A percentile compares a stretch with the other conserved stretches of the same genome.
phyloP scores from a whole-genome alignment of 2,113 vertebrate species.

The Entosphenus tridentatus region DNA sequence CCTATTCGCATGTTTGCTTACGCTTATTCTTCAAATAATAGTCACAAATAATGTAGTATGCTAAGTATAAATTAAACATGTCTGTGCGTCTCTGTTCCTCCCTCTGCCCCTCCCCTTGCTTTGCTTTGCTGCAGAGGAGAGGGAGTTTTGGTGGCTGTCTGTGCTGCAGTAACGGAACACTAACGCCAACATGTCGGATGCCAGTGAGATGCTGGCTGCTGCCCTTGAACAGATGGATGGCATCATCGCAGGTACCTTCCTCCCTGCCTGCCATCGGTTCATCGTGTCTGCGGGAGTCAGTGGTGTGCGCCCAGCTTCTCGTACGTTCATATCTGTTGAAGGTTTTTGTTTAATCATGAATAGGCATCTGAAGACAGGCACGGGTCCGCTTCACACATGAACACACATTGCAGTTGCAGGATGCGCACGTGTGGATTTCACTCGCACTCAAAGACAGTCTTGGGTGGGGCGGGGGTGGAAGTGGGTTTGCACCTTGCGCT shows the following conservation, averaged over 20 bases:
- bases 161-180: neutral
- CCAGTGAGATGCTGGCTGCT: constrained; percentile 89
- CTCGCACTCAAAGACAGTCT: too few species aligned
- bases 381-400: too few species aligned
- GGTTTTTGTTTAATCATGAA: neutral
- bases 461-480: too few species aligned
- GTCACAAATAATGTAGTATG: too few species aligned
- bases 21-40: too few species aligned
- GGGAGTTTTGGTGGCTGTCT: neutral
- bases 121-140: neutral
- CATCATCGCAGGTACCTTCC: constrained; percentile 68
- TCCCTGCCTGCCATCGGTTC: neutral
- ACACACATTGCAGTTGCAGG: too few species aligned
- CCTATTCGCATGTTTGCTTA: too few species aligned
- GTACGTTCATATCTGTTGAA: neutral
- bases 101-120: neutral
- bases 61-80: too few species aligned
- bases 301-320: neutral
- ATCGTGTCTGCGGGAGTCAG: neutral
- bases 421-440: too few species aligned
- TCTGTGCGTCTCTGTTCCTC: neutral
- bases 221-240: constrained; percentile 98
- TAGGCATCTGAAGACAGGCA: too few species aligned
- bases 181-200: constrained; percentile 54
- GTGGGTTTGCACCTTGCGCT: too few species aligned